A percentile compares a stretch with the other conserved stretches of the same genome.
Conservation (phyloP, 2,888 invertebrate genomes). For the Lottia gigantea region DNA sequence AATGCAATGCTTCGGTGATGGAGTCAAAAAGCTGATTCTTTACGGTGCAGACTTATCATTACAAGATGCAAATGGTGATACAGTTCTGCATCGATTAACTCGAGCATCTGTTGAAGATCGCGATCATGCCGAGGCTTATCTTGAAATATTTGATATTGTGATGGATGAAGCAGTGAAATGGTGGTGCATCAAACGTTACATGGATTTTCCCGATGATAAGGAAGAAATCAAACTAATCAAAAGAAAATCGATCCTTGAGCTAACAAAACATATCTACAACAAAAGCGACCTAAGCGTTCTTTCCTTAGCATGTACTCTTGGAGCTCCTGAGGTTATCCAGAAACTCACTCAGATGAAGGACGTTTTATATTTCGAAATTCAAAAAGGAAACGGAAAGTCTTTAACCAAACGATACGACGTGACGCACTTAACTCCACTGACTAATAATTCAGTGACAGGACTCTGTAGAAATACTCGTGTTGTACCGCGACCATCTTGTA, state of each 20-base stretch:
- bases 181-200: conserved; percentile 54
- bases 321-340: conserved; percentile 48
- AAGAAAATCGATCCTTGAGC: conserved; percentile 44
- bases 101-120: conserved; percentile 38
- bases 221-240: conserved; percentile 33
- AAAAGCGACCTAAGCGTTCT: conserved; percentile 50
- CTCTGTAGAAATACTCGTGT: conserved; percentile 18
- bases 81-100: conserved; percentile 55
- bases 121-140: conserved; percentile 28
- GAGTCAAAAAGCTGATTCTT: conserved; percentile 44
- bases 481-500: conserved; percentile 41
- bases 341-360: conserved; percentile 50
- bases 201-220: conserved; percentile 44
- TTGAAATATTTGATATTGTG: conserved; percentile 46
- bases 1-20: conserved; percentile 31
- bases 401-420: conserved; percentile 50
- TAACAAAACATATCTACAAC: conserved; percentile 51
- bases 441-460: conserved; percentile 33
- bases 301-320: conserved; percentile 49
- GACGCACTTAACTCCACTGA: conserved; percentile 52
- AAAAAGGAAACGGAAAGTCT: conserved; percentile 11
- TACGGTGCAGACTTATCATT: conserved; percentile 51
- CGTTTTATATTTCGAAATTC: conserved; percentile 45
- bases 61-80: conserved; percentile 53
- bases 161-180: conserved; percentile 47